Percentiles rank a stretch among this genome's conserved stretches.
These are phyloP conservation scores for Harpagifer antarcticus DNA, from an alignment of 2,797 vertebrate genomes.

Conservation along the genomic window DNA sequence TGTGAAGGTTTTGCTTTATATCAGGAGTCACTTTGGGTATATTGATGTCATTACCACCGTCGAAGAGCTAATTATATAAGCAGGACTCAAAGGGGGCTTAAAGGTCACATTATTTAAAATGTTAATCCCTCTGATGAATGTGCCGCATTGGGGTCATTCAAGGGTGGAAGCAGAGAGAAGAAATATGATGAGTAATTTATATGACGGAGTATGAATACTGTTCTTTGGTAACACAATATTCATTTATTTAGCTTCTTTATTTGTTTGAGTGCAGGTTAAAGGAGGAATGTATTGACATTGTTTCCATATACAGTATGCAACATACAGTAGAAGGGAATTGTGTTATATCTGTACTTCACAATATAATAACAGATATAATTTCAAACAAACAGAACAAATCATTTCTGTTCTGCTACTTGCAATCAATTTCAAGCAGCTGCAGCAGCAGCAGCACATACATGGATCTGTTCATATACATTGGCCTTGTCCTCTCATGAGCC, in stretches of 20 bases:
- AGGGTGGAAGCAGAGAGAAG: not conserved
- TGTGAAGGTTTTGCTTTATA: slow-evolving; percentile 11
- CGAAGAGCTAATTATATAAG: slow-evolving; percentile 43
- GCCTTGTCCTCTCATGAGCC: too few relatives aligned
- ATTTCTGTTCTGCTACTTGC: too few relatives aligned
- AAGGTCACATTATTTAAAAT: slow-evolving; percentile 63
- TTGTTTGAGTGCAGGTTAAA: not conserved
- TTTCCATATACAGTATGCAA: not conserved
- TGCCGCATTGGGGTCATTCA: slow-evolving; percentile 22
- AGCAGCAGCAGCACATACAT: too few relatives aligned
- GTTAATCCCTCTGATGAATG: slow-evolving; percentile 37
- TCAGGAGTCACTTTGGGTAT: slow-evolving; percentile 30
- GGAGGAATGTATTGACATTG: not conserved
- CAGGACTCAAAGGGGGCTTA: slow-evolving; percentile 36
- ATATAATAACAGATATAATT: not conserved
- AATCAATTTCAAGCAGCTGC: too few relatives aligned
- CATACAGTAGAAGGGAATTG: not conserved
- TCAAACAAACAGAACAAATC: not conserved
- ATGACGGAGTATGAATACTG: not conserved
- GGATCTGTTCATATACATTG: too few relatives aligned
- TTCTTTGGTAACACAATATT: not conserved
- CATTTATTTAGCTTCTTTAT: not conserved
- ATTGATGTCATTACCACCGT: slow-evolving; percentile 37
- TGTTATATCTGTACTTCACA: not conserved
- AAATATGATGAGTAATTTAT: not conserved